Conservation (phyloP, 2,797 vertebrate species). For the Sebastolobus alascanus region DNA sequence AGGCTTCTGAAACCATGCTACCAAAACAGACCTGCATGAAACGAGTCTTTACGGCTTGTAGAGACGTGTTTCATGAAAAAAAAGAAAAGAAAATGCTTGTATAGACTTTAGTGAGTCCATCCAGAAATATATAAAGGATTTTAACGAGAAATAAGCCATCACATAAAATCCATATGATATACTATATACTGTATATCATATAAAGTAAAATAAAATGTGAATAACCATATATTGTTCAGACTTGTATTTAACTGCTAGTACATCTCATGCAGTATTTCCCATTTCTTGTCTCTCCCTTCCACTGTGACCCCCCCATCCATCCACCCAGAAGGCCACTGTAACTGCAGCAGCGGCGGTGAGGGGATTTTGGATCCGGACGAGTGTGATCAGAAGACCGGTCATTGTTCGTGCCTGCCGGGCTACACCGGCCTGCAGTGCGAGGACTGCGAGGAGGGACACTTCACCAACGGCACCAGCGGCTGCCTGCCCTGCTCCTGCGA, state of each 20-base stretch:
- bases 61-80: neutral
- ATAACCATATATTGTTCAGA: neutral
- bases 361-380: constrained; percentile 79
- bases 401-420: constrained; percentile 82
- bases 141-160: neutral
- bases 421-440: constrained; percentile 85
- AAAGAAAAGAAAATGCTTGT: neutral
- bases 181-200: neutral
- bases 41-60: neutral
- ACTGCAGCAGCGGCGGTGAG: constrained; percentile 85
- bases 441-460: constrained; percentile 85
- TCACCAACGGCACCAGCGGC: constrained; percentile 84
- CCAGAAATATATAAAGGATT: neutral
- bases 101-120: neutral
- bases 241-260: neutral
- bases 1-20: no score
- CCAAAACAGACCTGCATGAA: no score
- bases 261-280: neutral
- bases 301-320: neutral
- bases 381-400: constrained; percentile 80
- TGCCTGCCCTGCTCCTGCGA: constrained; percentile 86
- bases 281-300: constrained; percentile 4
- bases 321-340: constrained; percentile 80
- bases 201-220: neutral
- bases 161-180: neutral